Conservation (phyloP, 2,888 invertebrate genomes). For the Chrysomela aeneicollis region DNA sequence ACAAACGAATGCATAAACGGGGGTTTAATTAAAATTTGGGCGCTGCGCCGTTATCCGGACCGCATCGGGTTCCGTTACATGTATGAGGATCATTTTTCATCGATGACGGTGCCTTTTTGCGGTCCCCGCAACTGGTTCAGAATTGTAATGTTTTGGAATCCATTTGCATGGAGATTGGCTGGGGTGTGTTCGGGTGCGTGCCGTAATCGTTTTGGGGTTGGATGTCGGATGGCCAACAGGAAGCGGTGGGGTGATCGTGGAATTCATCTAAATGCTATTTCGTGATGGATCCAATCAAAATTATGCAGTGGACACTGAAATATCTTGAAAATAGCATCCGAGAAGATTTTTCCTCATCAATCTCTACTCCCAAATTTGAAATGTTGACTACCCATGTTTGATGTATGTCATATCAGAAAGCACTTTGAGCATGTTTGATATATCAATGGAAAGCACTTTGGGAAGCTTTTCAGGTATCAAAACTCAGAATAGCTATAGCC, state of each 20-base stretch:
- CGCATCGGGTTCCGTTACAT: constrained; percentile 18
- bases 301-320: no score
- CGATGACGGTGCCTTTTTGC: constrained; percentile 9
- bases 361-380: no score
- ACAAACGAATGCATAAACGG: constrained; percentile 31
- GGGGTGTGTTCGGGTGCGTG: constrained; percentile 5
- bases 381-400: no score
- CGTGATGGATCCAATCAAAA: no score
- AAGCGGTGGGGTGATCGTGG: neutral
- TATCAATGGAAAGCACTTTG: no score
- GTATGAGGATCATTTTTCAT: constrained; percentile 12
- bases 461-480: no score
- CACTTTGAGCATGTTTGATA: no score
- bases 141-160: constrained; percentile 16
- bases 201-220: neutral
- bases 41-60: constrained; percentile 14
- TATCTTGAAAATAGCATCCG: no score
- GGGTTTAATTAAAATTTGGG: constrained; percentile 32
- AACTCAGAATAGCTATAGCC: no score
- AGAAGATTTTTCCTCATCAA: no score
- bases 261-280: neutral
- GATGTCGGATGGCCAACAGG: neutral
- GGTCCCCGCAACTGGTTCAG: constrained; percentile 14
- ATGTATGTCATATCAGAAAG: no score
- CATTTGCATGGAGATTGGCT: constrained; percentile 7